Evolutionary conservation across 2,113 vertebrate genomes (phyloP), one percentile per base, ranked within the genome.

Genomic region (Cyprinodon brontotheroides): DNA sequence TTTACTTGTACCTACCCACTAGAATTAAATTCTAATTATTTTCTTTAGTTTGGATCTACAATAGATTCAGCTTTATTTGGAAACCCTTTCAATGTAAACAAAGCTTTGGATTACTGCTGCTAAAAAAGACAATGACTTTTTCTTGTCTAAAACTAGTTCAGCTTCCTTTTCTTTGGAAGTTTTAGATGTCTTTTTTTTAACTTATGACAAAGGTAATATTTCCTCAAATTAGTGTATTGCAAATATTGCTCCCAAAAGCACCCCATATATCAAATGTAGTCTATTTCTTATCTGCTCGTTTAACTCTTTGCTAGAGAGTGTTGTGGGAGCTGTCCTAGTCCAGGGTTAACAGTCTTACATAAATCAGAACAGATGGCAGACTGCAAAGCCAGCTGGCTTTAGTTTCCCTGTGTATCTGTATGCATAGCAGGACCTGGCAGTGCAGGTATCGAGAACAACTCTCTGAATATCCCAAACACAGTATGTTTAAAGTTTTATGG

Each of bases 361-460:
- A 92, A 94, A 95, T 95, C 86, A 92, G 81, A 90, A 86, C 81
- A 91, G 91, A 90, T 91, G 93, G 88, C 86, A 91, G 91, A 89
- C 92, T 85, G 86, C 76, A 80, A 84, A 93, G 86, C 90, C 92
- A 95, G 91, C 95, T 94, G 94, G 92, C 90, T 95, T 89, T 75
- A 89, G 93, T 94, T 95, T 91, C 74, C 36, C 72, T 77, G 78
- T 79, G 81, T 76, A 71, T 80, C 79, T 87, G 84, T 79, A 86
- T 80, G 72, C 81, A 79, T 80, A 81, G 87, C 88, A 83, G 1
- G 68, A 72, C 85, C 80, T 86, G 91, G 89, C 83, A 92, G 92
- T 75, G 39, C 85, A 94, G 89, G 91, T 91, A 90, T 90, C 84
- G 87, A 83, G 83, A 83, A 84, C 88, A 89, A 89, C 91, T 92